Conservation (phyloP, 1,140 invertebrate genomes). For the Parapsyche elsis region DNA sequence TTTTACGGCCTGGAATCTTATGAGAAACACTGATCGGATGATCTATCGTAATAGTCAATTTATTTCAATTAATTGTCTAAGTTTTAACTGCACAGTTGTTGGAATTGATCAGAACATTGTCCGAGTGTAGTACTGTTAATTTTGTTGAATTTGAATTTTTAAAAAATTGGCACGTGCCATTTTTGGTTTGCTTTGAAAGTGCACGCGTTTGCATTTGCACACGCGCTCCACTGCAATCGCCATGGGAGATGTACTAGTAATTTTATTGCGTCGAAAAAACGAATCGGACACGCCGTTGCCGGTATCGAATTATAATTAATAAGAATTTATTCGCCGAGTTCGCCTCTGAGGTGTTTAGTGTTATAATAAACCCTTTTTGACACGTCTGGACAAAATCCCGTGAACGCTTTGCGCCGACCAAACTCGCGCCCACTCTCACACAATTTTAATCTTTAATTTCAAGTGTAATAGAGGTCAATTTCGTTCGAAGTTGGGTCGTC, state of each 20-base stretch:
- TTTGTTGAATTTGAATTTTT: too few relatives aligned
- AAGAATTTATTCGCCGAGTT: slow-evolving; percentile 38
- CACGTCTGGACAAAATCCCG: slow-evolving; percentile 55
- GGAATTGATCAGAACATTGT: too few relatives aligned
- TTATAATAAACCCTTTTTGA: slow-evolving; percentile 57
- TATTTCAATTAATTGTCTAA: too few relatives aligned
- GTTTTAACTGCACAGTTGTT: too few relatives aligned
- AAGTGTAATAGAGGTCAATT: neutral
- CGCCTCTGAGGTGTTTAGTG: slow-evolving; percentile 54
- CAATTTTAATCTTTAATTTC: neutral
- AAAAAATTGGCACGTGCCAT: neutral
- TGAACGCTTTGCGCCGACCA: neutral
- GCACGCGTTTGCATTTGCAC: slow-evolving; percentile 22
- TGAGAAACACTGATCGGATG: too few relatives aligned
- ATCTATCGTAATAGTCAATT: too few relatives aligned
- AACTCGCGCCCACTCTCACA: neutral
- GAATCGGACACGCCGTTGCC: neutral
- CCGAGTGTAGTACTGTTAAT: too few relatives aligned
- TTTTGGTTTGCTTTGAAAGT: neutral
- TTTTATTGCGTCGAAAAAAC: slow-evolving; percentile 28
- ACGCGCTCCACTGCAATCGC: neutral
- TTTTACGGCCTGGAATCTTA: too few relatives aligned
- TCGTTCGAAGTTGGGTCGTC: neutral
- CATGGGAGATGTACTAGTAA: neutral
- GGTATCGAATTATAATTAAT: slow-evolving; percentile 42